Conservation (phyloP, 2,888 invertebrate species). For the Scaptomyza parva region DNA sequence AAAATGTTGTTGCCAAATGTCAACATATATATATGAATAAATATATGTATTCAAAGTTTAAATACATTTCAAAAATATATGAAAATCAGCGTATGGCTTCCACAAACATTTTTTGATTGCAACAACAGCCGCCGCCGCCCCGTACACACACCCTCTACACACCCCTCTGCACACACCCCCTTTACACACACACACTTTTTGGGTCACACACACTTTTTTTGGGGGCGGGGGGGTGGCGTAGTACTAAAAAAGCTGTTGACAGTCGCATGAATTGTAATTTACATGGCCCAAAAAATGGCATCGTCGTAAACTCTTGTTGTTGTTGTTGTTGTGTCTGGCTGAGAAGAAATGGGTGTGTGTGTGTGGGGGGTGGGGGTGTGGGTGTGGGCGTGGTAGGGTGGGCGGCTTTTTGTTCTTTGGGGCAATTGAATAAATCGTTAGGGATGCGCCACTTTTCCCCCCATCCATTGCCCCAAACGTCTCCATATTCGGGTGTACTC, state of each 20-base stretch:
- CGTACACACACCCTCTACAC: not conserved
- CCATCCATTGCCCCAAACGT: not conserved
- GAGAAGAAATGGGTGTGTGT: not conserved
- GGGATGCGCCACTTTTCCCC: conserved; percentile 16
- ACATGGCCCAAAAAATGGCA: conserved; percentile 29
- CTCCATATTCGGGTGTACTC: not conserved
- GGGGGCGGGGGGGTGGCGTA: not conserved
- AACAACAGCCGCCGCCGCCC: conserved; percentile 22
- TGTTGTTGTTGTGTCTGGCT: conserved; percentile 15
- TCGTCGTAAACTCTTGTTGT: conserved; percentile 30
- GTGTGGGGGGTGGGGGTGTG: not conserved
- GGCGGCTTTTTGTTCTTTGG: conserved; percentile 16
- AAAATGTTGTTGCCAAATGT: conserved; percentile 25
- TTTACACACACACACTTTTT: not conserved
- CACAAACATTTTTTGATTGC: conserved; percentile 29
- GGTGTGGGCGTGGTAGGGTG: too few relatives aligned
- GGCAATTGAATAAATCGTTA: conserved; percentile 39
- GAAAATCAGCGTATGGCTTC: conserved; percentile 19
- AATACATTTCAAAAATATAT: conserved; percentile 9
- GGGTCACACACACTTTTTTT: not conserved
- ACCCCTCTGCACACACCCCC: not conserved
- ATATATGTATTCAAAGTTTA: conserved; percentile 1
- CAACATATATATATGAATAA: conserved; percentile 10
- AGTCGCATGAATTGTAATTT: conserved; percentile 42
- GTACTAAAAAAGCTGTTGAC: conserved; percentile 40